These are phyloP conservation scores for Rapana venosa DNA, from an alignment of 2,888 invertebrate genomes.

Conservation along the genomic window DNA sequence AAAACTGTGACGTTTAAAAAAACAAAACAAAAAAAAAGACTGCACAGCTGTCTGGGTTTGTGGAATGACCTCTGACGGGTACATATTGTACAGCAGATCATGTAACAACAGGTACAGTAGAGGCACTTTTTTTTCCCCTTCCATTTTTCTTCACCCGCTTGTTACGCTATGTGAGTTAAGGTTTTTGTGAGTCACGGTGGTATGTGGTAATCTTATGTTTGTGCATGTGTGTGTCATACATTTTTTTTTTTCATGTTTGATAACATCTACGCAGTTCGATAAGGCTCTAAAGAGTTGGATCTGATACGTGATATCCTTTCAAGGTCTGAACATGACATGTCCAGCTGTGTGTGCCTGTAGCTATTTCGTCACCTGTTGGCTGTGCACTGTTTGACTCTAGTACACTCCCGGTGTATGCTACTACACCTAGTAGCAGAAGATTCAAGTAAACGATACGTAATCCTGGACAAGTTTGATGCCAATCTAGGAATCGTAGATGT, in stretches of 20 bases:
- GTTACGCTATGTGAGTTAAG: background rate
- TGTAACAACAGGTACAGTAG: conserved; percentile 26
- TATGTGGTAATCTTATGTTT: background rate
- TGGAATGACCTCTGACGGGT: conserved; percentile 15
- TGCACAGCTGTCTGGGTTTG: background rate
- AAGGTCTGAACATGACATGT: background rate
- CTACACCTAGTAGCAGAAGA: background rate
- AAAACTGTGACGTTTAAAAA: background rate
- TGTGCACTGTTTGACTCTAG: background rate
- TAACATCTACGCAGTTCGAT: conserved; percentile 17
- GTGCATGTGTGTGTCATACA: background rate
- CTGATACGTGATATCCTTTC: background rate
- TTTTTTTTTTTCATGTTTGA: background rate
- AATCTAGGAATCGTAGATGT: too few species aligned
- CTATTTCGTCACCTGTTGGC: background rate
- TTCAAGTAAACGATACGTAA: background rate
- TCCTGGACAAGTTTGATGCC: too few species aligned
- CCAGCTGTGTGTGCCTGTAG: background rate
- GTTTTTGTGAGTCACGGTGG: background rate
- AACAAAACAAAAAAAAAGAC: background rate
- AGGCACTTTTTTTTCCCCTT: background rate
- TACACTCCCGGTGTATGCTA: background rate
- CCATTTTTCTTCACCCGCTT: background rate
- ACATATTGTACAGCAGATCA: conserved; percentile 16
- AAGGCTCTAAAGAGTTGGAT: background rate